Evolutionary conservation across 2,113 vertebrate species (phyloP).

Genomic region (Oryzias woworae): DNA sequence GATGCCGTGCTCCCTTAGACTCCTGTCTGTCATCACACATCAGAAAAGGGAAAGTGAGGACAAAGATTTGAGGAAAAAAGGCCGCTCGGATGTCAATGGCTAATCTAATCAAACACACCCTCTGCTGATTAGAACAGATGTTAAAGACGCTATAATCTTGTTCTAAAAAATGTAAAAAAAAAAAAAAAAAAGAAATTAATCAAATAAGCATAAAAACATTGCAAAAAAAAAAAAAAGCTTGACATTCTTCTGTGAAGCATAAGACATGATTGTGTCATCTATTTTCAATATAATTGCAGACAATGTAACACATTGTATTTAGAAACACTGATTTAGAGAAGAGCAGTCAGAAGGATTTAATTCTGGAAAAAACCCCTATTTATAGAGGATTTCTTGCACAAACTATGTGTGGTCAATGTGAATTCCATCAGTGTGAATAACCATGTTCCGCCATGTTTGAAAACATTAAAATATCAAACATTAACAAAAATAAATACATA

Average conservation of each 20-base stretch:
- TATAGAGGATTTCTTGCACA: not conserved
- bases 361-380: not conserved
- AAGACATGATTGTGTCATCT: not conserved
- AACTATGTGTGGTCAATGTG: too few species aligned
- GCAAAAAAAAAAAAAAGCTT: not conserved
- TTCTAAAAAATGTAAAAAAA: not conserved
- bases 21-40: constrained; percentile 64
- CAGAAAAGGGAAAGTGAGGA: not conserved
- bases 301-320: not conserved
- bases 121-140: not conserved
- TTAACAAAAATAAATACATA: too few species aligned
- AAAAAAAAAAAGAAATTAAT: too few species aligned
- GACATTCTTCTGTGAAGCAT: not conserved
- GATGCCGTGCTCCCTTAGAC: constrained; percentile 67
- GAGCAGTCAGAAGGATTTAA: not conserved
- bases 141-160: not conserved
- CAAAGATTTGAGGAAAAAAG: not conserved
- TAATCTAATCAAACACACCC: constrained; percentile 23
- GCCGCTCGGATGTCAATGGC: constrained; percentile 1
- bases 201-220: too few species aligned
- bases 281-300: not conserved
- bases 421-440: too few species aligned
- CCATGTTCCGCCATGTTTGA: too few species aligned
- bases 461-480: too few species aligned
- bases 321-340: too few species aligned